Conservation (phyloP, 2,113 vertebrate genomes). For the Smithornis capensis region DNA sequence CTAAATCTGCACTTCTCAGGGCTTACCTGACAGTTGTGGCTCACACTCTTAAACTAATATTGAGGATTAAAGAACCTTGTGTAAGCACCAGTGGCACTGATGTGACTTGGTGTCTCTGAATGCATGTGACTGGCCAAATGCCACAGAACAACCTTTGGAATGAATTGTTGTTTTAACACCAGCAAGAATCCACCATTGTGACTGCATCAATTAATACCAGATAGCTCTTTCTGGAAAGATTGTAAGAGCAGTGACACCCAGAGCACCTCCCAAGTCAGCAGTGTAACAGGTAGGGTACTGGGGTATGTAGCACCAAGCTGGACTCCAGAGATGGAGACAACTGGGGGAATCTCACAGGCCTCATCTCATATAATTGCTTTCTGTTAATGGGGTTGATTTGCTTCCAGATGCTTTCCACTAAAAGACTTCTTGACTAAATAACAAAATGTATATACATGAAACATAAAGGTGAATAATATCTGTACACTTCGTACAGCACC, state of each 20-base stretch:
- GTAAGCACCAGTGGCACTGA: background rate
- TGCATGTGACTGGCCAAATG: background rate
- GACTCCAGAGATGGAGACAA: background rate
- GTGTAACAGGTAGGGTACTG: accelerated
- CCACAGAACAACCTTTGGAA: background rate
- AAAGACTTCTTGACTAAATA: background rate
- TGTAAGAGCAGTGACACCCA: background rate
- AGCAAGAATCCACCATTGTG: background rate
- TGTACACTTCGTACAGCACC: background rate
- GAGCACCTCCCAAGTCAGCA: background rate
- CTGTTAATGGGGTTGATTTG: background rate
- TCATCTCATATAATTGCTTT: background rate
- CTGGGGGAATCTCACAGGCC: background rate
- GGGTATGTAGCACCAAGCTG: background rate
- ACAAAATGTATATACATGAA: background rate
- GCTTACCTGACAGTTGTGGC: background rate
- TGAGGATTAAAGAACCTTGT: background rate
- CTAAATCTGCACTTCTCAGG: background rate
- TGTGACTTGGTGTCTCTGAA: background rate
- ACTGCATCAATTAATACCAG: background rate
- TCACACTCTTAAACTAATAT: background rate
- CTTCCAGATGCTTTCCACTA: background rate
- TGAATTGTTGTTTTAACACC: background rate
- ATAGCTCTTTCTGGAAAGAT: background rate
- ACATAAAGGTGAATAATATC: background rate